Base-by-base conservation (phyloP, 2,113 vertebrate genomes). In the Cavia porcellus region DNA sequence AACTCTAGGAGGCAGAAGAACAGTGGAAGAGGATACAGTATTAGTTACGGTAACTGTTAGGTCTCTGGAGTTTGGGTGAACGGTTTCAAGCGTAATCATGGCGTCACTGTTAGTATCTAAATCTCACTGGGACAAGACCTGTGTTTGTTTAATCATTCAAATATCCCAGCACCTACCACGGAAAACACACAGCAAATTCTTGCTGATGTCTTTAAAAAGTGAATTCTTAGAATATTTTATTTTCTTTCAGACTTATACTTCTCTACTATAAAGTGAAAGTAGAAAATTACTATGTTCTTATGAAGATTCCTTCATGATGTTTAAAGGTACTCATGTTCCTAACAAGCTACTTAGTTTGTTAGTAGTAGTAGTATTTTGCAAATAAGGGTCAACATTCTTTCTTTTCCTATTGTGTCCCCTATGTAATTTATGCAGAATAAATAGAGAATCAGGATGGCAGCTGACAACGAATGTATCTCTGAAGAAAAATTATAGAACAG, bases 401-500 rank as follows among this genome's bases (percentile, higher is more conserved):
- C 2, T 42, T 94, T 75, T 13, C 32, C 62, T 81, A 88, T 47
- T 61, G 7, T 55, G 28, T 22, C 45, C 14, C 7, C n/a, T n/a
- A 17, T 30, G 12, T 90, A 79, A 77, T 84, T 90, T 45, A 45
- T 5, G 1, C 32, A 70, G 57, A 82, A 59, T 22, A 85, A 38
- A 35, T 30, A 22, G 25, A 82, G 22, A 83, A 57, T 70, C 6
- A 1, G 10, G 42, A 64, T 38, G 70, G 59, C 14, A 86, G 11
- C 15, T 82, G 88, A 66, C n/a, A 68, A 82, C 42, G 3, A 50
- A 30, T 61, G 14, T 50, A 52, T 82, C 66, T 80, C 38, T 72
- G 57, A 79, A 55, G 59, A 90, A 94, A 77, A 90, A 52, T 77
- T 95, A 92, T 86, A 35, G 32, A 8, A 28, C 14, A 77, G 32